Evolutionary conservation across 2,797 vertebrate species (phyloP).

Genomic region (Ctenochaetus hawaiiensis): DNA sequence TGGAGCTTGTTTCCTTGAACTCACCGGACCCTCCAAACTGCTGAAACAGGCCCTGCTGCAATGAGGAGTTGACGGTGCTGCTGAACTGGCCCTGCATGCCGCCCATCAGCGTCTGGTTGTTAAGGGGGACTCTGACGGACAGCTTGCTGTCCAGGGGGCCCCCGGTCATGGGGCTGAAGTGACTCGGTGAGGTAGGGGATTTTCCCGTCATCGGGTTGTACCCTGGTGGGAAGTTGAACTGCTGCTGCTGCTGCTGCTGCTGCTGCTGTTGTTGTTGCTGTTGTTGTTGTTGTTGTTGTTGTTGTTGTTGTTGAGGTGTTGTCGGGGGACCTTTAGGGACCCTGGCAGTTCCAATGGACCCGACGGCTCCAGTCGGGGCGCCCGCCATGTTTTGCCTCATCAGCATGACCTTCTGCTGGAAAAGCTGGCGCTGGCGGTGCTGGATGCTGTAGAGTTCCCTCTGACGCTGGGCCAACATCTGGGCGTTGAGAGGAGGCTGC

Average conservation of each 20-base stretch:
- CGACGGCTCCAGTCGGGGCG: conserved; percentile 71
- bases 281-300: conserved; percentile 82
- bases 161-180: conserved; percentile 85
- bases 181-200: conserved; percentile 90
- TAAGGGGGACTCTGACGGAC: conserved; percentile 84
- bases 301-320: conserved; percentile 74
- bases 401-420: conserved; percentile 94
- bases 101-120: conserved; percentile 88
- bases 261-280: conserved; percentile 78
- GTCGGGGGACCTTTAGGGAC: conserved; percentile 77
- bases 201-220: conserved; percentile 88
- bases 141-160: conserved; percentile 87
- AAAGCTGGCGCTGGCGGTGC: conserved; percentile 93
- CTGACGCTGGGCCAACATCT: conserved; percentile 96
- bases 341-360: conserved; percentile 80
- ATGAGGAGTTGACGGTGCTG: conserved; percentile 84
- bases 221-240: conserved; percentile 90
- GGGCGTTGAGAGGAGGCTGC: conserved; percentile 94
- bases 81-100: conserved; percentile 89
- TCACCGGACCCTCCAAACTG: conserved; percentile 91
- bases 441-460: conserved; percentile 95
- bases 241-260: conserved; percentile 80
- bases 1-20: conserved; percentile 32
- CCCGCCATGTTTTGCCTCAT: conserved; percentile 92
- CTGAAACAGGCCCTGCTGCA: conserved; percentile 94